Percentiles rank a stretch among this genome's conserved stretches.
These are phyloP conservation scores for Carpatolechia fugitivella DNA, from an alignment of 2,888 invertebrate species.

Conservation along the genomic window DNA sequence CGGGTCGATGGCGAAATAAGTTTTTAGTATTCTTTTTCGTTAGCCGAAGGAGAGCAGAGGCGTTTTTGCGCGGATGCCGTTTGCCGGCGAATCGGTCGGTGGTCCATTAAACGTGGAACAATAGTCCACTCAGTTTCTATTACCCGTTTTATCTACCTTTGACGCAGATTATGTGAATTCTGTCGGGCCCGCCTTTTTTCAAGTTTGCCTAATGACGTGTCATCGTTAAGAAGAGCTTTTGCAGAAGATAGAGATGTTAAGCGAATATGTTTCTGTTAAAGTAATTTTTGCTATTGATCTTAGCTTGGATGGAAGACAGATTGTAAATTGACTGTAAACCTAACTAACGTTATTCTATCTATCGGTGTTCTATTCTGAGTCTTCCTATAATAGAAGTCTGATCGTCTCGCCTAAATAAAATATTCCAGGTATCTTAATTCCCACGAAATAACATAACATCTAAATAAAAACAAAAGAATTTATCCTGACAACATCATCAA, in stretches of 20 bases:
- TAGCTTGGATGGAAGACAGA: too few species aligned
- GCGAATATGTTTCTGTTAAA: too few species aligned
- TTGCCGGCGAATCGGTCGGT: constrained; percentile 50
- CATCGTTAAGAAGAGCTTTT: constrained; percentile 29
- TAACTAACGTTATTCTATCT: too few species aligned
- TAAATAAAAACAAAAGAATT: constrained; percentile 10
- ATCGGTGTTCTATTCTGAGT: too few species aligned
- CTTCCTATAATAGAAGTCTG: neutral
- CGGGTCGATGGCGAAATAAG: constrained; percentile 50
- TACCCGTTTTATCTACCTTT: constrained; percentile 71
- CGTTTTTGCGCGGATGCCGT: constrained; percentile 64
- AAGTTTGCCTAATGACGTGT: constrained; percentile 42
- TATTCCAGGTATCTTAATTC: neutral
- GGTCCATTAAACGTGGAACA: constrained; percentile 74
- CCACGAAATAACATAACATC: neutral
- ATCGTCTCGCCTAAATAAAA: neutral
- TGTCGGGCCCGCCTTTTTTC: constrained; percentile 48
- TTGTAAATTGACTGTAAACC: too few species aligned
- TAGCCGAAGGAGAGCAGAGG: constrained; percentile 39
- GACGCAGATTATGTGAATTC: constrained; percentile 70
- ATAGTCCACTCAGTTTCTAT: constrained; percentile 68
- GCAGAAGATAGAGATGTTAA: neutral
- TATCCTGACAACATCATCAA: constrained; percentile 22
- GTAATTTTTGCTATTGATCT: too few species aligned
- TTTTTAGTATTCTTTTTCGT: constrained; percentile 64